phyloP scores from a whole-genome alignment of 2,113 vertebrate genomes.

The Ptilorrhoa leucosticta region DNA sequence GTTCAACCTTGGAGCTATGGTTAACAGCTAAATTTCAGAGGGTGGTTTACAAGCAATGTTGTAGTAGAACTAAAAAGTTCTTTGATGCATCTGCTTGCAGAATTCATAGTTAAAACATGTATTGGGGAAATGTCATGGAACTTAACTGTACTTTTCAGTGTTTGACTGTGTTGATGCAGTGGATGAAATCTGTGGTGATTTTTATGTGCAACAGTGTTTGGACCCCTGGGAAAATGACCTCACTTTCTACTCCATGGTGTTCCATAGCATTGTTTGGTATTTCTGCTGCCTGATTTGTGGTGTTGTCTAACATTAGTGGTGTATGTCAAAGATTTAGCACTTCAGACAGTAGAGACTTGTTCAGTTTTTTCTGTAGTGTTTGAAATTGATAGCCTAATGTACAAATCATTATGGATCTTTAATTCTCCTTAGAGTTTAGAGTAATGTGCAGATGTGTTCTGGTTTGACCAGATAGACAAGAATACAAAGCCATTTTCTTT shows the following conservation, averaged over 20 bases:
- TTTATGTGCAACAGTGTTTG: background rate
- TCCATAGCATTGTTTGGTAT: background rate
- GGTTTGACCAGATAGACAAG: background rate
- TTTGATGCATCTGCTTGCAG: background rate
- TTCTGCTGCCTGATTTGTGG: background rate
- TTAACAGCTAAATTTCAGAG: background rate
- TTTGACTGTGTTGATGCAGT: background rate
- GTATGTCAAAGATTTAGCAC: background rate
- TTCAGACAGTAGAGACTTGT: background rate
- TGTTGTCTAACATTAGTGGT: background rate
- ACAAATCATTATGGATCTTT: background rate
- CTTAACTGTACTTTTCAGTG: background rate
- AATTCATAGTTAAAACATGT: background rate
- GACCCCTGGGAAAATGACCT: background rate
- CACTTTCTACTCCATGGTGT: background rate
- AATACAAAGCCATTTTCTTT: background rate
- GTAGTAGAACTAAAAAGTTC: background rate
- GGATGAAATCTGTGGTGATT: background rate
- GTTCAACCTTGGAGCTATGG: background rate
- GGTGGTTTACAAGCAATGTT: background rate
- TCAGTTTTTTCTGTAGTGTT: background rate
- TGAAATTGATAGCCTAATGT: background rate
- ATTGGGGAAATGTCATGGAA: background rate
- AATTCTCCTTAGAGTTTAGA: background rate
- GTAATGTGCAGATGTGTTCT: background rate